Evolutionary conservation across 1,140 invertebrate genomes (phyloP).

Genomic region (Bombus ignitus): DNA sequence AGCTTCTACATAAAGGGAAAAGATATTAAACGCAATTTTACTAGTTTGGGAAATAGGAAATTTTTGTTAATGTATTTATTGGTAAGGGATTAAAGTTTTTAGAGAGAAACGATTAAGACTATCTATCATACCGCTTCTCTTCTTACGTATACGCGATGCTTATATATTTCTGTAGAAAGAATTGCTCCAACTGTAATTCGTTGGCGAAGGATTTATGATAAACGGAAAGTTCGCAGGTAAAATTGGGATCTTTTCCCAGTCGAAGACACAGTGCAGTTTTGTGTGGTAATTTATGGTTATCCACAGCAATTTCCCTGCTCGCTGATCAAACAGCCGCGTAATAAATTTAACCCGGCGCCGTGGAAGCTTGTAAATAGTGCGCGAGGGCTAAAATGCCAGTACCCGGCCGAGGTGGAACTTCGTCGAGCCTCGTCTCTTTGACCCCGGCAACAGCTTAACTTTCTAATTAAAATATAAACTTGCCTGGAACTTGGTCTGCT

Average conservation of each 20-base stretch:
- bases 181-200: background rate
- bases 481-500: conserved; percentile 42
- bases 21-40: background rate
- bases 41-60: background rate
- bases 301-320: conserved; percentile 31
- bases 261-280: background rate
- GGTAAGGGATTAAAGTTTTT: no score
- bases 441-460: conserved; percentile 63
- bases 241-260: background rate
- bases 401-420: conserved; percentile 16
- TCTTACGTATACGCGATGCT: no score
- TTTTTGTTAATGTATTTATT: background rate
- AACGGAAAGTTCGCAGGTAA: background rate
- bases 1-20: background rate
- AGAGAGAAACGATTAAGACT: no score
- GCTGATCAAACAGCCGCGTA: conserved; percentile 56
- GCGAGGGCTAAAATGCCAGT: conserved; percentile 13
- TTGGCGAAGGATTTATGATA: background rate
- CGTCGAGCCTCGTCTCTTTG: conserved; percentile 56
- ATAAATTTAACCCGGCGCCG: conserved; percentile 54
- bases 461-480: conserved; percentile 70
- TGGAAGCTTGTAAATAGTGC: conserved; percentile 57
- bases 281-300: conserved; percentile 27
- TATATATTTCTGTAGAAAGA: no score
- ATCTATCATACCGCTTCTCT: no score